A percentile compares a stretch with the other conserved stretches of the same genome.
Evolutionary conservation across 2,888 invertebrate species (phyloP).

Genomic region (Argyra leucocephala): DNA sequence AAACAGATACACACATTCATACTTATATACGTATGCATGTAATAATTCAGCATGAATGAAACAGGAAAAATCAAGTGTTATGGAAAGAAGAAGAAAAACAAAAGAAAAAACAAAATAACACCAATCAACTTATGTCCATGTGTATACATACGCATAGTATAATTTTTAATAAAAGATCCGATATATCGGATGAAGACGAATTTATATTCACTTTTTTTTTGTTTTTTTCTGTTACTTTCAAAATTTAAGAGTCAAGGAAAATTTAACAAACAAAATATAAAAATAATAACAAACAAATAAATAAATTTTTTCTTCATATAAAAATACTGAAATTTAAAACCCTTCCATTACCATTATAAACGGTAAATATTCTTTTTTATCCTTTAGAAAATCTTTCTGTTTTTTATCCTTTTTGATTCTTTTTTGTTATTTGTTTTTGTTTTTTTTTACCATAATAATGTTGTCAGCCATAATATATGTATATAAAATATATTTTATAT

Average conservation of each 20-base stretch:
- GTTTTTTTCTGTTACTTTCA: background rate
- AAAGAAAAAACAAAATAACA: no score
- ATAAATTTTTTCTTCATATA: background rate
- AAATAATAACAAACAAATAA: background rate
- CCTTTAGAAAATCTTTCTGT: background rate
- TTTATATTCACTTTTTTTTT: background rate
- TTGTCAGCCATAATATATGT: no score
- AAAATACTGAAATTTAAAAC: background rate
- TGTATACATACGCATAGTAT: no score
- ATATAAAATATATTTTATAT: no score
- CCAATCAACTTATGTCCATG: no score
- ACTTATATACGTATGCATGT: no score
- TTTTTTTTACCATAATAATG: no score
- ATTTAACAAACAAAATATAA: background rate
- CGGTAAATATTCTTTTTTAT: background rate
- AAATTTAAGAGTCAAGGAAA: background rate
- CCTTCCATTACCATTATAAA: constrained; percentile 9
- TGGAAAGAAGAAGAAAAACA: no score
- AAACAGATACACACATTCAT: background rate
- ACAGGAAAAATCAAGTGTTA: no score
- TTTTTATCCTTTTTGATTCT: background rate
- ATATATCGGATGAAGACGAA: background rate
- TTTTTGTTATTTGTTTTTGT: no score
- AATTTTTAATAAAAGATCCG: background rate
- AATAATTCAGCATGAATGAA: no score